These are phyloP conservation scores for Theristus sp. DNA, from an alignment of 2,888 invertebrate genomes.

Conservation along the genomic window DNA sequence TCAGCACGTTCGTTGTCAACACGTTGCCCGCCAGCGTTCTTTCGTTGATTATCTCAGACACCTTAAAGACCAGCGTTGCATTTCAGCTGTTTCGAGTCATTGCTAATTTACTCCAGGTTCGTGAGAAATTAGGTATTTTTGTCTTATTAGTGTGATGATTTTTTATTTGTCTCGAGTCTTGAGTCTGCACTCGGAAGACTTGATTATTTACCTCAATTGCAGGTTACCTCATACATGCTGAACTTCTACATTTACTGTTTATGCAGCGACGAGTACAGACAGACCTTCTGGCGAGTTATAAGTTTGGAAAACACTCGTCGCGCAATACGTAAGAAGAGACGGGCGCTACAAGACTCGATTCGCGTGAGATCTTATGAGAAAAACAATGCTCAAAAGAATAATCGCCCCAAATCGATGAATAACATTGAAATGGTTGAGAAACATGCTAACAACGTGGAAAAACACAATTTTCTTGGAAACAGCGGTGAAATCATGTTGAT, in stretches of 20 bases:
- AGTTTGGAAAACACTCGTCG: no score
- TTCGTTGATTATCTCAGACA: constrained; percentile 26
- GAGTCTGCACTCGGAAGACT: no score
- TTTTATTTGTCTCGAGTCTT: no score
- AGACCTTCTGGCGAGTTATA: not conserved
- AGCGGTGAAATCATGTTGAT: no score
- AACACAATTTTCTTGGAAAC: no score
- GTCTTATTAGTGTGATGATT: not conserved
- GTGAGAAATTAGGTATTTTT: not conserved
- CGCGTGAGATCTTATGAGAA: no score
- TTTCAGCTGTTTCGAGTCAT: constrained; percentile 31
- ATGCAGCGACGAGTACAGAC: not conserved
- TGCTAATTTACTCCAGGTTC: constrained; percentile 27
- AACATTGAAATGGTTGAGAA: no score
- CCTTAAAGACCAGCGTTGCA: not conserved
- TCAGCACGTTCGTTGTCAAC: constrained; percentile 30
- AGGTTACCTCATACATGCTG: constrained; percentile 31
- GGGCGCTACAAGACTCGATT: no score
- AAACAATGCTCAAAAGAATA: no score
- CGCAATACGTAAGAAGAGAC: no score
- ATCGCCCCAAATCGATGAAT: no score
- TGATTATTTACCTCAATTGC: not conserved
- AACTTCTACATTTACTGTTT: constrained; percentile 23
- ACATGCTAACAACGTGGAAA: no score
- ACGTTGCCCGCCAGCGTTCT: constrained; percentile 30